phyloP scores from a whole-genome alignment of 2,113 vertebrate species.

The Rhabdornis inornatus region DNA sequence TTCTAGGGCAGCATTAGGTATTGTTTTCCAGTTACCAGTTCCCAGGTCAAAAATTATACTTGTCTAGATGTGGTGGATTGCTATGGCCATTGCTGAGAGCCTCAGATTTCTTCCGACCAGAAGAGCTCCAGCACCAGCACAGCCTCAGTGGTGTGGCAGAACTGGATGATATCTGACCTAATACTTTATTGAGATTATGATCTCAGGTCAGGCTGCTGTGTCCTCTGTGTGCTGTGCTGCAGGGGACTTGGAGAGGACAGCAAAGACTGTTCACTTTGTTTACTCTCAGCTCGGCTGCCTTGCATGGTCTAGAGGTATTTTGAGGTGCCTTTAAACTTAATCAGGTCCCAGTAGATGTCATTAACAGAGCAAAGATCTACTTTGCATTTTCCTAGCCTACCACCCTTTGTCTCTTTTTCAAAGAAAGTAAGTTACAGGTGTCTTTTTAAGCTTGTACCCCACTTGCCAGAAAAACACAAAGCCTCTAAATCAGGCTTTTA shows the following conservation, averaged over 20 bases:
- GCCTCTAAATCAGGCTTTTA: not conserved
- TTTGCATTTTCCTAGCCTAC: not conserved
- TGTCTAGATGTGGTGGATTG: not conserved
- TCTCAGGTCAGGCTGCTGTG: not conserved
- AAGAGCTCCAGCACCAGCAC: not conserved
- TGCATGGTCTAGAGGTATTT: not conserved
- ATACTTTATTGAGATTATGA: not conserved
- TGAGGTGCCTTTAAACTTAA: not conserved
- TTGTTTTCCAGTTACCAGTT: not conserved
- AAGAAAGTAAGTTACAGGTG: not conserved
- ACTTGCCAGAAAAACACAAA: not conserved
- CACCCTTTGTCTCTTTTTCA: not conserved
- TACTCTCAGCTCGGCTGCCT: not conserved
- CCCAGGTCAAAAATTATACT: not conserved
- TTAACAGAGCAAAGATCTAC: not conserved
- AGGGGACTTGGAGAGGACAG: not conserved
- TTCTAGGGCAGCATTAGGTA: not conserved
- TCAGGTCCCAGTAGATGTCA: not conserved
- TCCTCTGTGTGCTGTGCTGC: not conserved
- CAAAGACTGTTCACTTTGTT: not conserved
- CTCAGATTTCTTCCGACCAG: not conserved
- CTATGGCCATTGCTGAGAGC: not conserved
- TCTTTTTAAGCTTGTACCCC: not conserved
- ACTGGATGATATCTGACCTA: not conserved
- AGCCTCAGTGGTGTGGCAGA: not conserved